Conservation (phyloP, 2,888 invertebrate genomes). For the Tinea semifulvella region DNA sequence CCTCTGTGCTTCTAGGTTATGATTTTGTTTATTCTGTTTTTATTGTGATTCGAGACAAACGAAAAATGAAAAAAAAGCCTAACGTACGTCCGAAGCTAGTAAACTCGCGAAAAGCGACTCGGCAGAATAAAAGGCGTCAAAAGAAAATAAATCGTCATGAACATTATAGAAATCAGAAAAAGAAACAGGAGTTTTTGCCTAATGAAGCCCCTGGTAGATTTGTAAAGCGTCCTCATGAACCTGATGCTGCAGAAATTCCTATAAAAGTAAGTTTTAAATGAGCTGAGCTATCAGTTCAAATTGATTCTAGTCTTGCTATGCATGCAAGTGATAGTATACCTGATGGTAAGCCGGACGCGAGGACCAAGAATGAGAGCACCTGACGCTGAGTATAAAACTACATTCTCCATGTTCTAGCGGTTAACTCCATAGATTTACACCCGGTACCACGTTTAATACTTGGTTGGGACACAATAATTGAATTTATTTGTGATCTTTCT, state of each 20-base stretch:
- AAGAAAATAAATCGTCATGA: conserved; percentile 69
- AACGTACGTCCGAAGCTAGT: conserved; percentile 29
- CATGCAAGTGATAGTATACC: no score
- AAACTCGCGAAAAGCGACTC: conserved; percentile 71
- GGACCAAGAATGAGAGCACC: no score
- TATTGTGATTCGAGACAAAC: neutral
- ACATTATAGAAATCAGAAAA: conserved; percentile 49
- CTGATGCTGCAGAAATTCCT: neutral
- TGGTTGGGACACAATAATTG: no score
- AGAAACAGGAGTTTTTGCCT: neutral
- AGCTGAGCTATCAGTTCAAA: no score
- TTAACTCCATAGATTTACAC: no score
- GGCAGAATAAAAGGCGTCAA: conserved; percentile 74
- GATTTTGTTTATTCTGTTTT: neutral
- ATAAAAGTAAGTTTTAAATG: conserved; percentile 5
- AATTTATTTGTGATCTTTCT: no score
- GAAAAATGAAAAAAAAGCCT: conserved; percentile 8
- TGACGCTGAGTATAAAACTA: no score
- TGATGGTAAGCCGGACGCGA: no score
- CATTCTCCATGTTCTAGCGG: no score
- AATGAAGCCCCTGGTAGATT: conserved; percentile 36
- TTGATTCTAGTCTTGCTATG: no score
- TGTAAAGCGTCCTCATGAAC: conserved; percentile 32
- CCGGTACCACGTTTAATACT: no score
- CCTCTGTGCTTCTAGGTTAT: conserved; percentile 1